Evolutionary conservation across 2,797 vertebrate genomes (phyloP), one percentile per base, ranked within the genome.

Genomic region (Enteromius treurensis): DNA sequence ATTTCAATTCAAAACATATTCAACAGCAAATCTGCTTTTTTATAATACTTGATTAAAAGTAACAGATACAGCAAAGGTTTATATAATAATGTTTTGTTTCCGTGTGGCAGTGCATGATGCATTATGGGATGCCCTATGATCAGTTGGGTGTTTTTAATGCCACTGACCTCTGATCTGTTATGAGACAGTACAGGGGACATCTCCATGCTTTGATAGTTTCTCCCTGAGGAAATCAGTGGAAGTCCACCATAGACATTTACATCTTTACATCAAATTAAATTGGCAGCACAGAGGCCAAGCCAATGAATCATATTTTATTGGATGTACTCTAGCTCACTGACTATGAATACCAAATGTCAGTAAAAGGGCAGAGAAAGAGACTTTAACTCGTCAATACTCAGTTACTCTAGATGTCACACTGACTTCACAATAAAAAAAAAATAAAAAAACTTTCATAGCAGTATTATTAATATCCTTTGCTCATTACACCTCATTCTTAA

Each of bases 271-370:
- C 81, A 83, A 90, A 91, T 93, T 89, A 91, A 92, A 92, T 86
- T 84, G 73, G 88, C 87, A 64, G 42, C 88, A 90, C 91, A 87
- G 88, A 82, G 88, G 88, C 80, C 26, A 26, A 77, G 88, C 77
- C 82, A 89, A 82, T 91, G 89, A 93, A 93, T 92, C 93, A 92
- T 88, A 91, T 91, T 92, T 92, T 93, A 94, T 91, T 91, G 93
- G 91, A 90, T 91, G 90, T 86, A 91, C 69, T 55, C 13, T 55
- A 34, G 42, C 45, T 74, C 60, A 53, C 29, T 37, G 75, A 37
- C 15, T 71, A 85, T 90, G 83, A 88, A 91, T 90, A 90, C 87
- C 87, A 92, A 93, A 80, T 89, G 89, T 78, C n/a, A 53, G 73
- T 45, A 81, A 88, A 92, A 91, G 89, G 90, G 88, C 86, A 89